Evolutionary conservation across 2,888 invertebrate genomes (phyloP), one percentile per base, ranked within the genome.

Genomic region (Nemoura dubitans): DNA sequence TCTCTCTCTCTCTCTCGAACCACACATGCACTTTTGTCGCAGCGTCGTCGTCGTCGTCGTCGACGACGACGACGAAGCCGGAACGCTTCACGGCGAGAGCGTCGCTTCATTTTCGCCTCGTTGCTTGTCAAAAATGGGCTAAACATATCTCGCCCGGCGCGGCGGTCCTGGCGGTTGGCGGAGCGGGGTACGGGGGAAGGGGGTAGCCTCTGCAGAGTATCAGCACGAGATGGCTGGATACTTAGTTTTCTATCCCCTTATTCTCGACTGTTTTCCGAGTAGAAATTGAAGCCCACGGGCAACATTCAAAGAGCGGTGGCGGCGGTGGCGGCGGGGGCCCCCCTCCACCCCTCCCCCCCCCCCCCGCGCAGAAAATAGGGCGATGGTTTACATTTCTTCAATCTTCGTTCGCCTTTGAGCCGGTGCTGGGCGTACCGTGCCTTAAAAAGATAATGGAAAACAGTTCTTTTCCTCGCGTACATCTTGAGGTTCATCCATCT

Each of bases 361-460:
- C n/a, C n/a, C n/a, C n/a, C n/a, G n/a, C n/a, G n/a, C n/a, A 10
- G 5, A 36, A 21, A 59, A 59, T 2, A 1, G 21, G 25, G 42
- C 43, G 81, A 81, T 80, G 86, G 86, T 86, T 86, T 80, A 86
- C 43, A 86, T 86, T 85, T 78, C 86, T 86, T 81, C 86, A 86
- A 86, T 86, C 86, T 86, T 86, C 86, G 78, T 86, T 81, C 86
- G 80, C 78, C 86, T 86, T 86, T 86, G 86, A 78, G 59, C 59
- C 59, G 6, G 59, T 21, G 78, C 42, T 43, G 36, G 78, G 25
- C 26, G 36, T 16, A 29, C 30, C 26, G 59, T 21, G 59, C 59
- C 59, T 59, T 59, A 59, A 80, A 86, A 86, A 86, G 78, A 86
- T 86, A 86, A 86, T 86, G 86, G 86, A 76, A 86, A 76, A 86